A percentile compares a stretch with the other conserved stretches of the same genome.
Evolutionary conservation across 2,797 vertebrate genomes (phyloP).

Genomic region (Neostethus bicornis): DNA sequence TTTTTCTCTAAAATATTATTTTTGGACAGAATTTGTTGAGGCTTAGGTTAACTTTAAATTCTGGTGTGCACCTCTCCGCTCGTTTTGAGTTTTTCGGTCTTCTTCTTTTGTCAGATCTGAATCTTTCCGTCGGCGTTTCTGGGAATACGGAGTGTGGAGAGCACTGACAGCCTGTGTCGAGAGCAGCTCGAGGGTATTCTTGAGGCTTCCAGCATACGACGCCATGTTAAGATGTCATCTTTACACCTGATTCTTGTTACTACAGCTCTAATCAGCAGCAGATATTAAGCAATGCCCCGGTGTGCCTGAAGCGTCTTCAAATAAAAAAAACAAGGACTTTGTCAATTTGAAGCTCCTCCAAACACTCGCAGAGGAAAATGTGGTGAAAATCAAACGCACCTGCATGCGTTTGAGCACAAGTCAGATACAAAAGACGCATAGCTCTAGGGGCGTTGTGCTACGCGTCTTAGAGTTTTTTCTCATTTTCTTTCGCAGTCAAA

Average conservation of each 20-base stretch:
- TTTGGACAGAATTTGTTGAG: slow-evolving; percentile 28
- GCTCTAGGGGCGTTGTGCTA: slow-evolving; percentile 59
- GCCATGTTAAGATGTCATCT: slow-evolving; percentile 39
- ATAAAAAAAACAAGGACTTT: slow-evolving; percentile 37
- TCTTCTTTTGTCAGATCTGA: slow-evolving; percentile 51
- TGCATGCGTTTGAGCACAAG: slow-evolving; percentile 39
- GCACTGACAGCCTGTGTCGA: slow-evolving; percentile 35
- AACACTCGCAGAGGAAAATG: slow-evolving; percentile 26
- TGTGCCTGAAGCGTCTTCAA: slow-evolving; percentile 20
- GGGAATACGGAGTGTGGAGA: slow-evolving; percentile 54
- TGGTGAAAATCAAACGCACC: slow-evolving; percentile 52
- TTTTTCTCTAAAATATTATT: slow-evolving; percentile 9
- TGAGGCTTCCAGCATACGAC: slow-evolving; percentile 29
- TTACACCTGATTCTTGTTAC: slow-evolving; percentile 30
- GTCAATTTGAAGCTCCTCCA: slow-evolving; percentile 34
- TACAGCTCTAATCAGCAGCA: slow-evolving; percentile 42
- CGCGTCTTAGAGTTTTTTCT: slow-evolving; percentile 38
- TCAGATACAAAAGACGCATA: slow-evolving; percentile 54
- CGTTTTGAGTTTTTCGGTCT: slow-evolving; percentile 44
- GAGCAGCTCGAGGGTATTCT: slow-evolving; percentile 28
- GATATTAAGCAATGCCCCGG: slow-evolving; percentile 44
- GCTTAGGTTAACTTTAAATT: slow-evolving; percentile 60
- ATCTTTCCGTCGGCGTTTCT: slow-evolving; percentile 49
- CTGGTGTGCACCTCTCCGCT: slow-evolving; percentile 25
- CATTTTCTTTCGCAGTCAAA: slow-evolving; percentile 47